Conservation (phyloP, 2,113 vertebrate genomes). For the Illadopsis cleaveri region DNA sequence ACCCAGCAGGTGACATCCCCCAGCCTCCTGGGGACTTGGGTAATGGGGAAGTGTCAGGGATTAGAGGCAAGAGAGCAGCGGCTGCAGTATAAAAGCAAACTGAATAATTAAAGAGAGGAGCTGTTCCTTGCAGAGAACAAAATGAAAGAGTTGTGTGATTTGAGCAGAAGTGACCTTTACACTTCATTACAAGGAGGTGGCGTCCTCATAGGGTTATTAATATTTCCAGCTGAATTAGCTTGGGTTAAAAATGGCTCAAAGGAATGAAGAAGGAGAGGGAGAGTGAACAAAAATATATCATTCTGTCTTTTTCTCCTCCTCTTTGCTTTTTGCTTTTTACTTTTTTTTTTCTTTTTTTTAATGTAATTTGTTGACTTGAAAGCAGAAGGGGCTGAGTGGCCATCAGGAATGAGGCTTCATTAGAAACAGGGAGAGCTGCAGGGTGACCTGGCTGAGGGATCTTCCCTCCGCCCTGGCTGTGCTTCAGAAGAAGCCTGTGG, state of each 20-base stretch:
- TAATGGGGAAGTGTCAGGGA: conserved; percentile 35
- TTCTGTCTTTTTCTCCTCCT: conserved; percentile 39
- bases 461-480: not conserved
- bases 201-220: conserved; percentile 35
- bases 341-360: not conserved
- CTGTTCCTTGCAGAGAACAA: conserved; percentile 35
- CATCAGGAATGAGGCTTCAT: not conserved
- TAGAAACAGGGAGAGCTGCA: not conserved
- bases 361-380: conserved; percentile 7
- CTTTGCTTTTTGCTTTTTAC: not conserved
- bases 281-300: conserved; percentile 29
- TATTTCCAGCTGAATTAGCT: conserved; percentile 56
- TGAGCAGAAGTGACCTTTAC: conserved; percentile 63
- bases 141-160: conserved; percentile 53
- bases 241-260: conserved; percentile 61
- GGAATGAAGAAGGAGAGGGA: conserved; percentile 16
- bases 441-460: not conserved
- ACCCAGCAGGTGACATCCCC: not conserved
- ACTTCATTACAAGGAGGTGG: conserved; percentile 62
- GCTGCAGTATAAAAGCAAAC: conserved; percentile 48
- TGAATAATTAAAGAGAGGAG: conserved; percentile 58
- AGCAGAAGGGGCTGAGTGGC: not conserved
- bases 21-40: not conserved
- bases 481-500: not conserved
- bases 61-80: not conserved